Base-by-base conservation (phyloP, 2,113 vertebrate species). In the Pseudopipra pipra region DNA sequence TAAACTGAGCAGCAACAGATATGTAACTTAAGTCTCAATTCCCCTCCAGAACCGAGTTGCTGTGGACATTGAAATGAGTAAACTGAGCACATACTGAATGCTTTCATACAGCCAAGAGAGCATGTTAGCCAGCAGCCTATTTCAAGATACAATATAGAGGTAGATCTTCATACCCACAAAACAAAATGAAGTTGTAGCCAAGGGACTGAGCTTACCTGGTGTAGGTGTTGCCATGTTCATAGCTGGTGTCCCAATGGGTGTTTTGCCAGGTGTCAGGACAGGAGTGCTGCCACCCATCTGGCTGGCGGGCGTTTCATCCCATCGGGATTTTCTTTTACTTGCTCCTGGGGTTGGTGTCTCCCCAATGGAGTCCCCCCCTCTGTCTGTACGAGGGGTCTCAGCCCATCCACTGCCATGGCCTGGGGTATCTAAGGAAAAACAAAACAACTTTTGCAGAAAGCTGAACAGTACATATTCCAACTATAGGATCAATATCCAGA, bases 161-260 rank as follows among this genome's bases (percentile, higher is more conserved):
- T 33, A 66, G 79, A 35, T 6, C 15, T 61, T 82, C 9, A 41
- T 37, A 81, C 33, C 17, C 39, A 37, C 37, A 24, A 41, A 31
- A 67, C 6, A 3, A 81, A 90, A 14, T 1, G 24, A 59, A 81
- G 41, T 8, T 80, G 52, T 10, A 28, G 46, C 58, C 37, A 66
- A 52, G 2, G 7, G 58, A 47, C 33, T 46, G 51, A 35, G 33
- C 89, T 92, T 97, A 99, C 99, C 99, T 98, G 99, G 99, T 28
- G 99, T 99, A 31, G 99, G 99, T 1, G 99, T 99, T 44, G 99
- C 99, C 99, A 99, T 99, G 96, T 99, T 99, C 99, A 99, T 99
- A 33, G 99, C 99, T 79, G 99, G 99, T 16, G 99, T 99, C 65
- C 99, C 99, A 35, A 99, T 99, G 49, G 99, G 99, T 47, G 99